phyloP scores from a whole-genome alignment of 2,888 invertebrate species.

The Apamea epomidion region DNA sequence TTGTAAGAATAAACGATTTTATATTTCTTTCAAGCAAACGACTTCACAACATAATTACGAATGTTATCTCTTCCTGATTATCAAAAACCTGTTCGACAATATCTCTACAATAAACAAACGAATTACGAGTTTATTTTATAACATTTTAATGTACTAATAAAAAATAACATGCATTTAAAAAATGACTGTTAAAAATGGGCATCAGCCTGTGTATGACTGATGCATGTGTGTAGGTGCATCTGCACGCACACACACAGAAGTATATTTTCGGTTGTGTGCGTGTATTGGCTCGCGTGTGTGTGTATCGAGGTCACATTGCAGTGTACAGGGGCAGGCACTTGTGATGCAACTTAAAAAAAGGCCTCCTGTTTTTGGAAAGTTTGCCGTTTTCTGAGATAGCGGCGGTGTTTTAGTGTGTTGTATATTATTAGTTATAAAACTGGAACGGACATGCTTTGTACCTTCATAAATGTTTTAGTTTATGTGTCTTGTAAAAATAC shows the following conservation, averaged over 20 bases:
- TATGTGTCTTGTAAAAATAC: slow-evolving; percentile 24
- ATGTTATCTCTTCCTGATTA: slow-evolving; percentile 61
- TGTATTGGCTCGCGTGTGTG: slow-evolving; percentile 73
- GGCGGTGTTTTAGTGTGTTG: slow-evolving; percentile 59
- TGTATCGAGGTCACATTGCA: slow-evolving; percentile 87
- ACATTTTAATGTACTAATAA: slow-evolving; percentile 66
- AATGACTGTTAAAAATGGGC: slow-evolving; percentile 66
- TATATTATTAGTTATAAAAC: slow-evolving; percentile 63
- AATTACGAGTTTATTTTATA: slow-evolving; percentile 67
- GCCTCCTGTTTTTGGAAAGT: slow-evolving; percentile 80
- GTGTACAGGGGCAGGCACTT: slow-evolving; percentile 75
- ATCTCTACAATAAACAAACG: slow-evolving; percentile 67
- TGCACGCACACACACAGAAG: slow-evolving; percentile 72
- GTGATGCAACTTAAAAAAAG: slow-evolving; percentile 81
- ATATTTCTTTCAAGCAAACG: slow-evolving; percentile 23
- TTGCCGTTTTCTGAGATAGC: slow-evolving; percentile 67
- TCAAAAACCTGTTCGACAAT: slow-evolving; percentile 57
- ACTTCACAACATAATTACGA: slow-evolving; percentile 40
- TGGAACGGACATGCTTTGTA: slow-evolving; percentile 38
- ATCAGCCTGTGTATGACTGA: slow-evolving; percentile 75
- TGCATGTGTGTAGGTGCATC: slow-evolving; percentile 75
- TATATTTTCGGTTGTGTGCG: slow-evolving; percentile 65
- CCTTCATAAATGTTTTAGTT: slow-evolving; percentile 56
- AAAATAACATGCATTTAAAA: slow-evolving; percentile 62
- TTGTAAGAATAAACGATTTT: slow-evolving; percentile 13